A percentile compares a stretch with the other conserved stretches of the same genome.
Evolutionary conservation across 2,113 vertebrate species (phyloP).

Genomic region (Sander lucioperca): DNA sequence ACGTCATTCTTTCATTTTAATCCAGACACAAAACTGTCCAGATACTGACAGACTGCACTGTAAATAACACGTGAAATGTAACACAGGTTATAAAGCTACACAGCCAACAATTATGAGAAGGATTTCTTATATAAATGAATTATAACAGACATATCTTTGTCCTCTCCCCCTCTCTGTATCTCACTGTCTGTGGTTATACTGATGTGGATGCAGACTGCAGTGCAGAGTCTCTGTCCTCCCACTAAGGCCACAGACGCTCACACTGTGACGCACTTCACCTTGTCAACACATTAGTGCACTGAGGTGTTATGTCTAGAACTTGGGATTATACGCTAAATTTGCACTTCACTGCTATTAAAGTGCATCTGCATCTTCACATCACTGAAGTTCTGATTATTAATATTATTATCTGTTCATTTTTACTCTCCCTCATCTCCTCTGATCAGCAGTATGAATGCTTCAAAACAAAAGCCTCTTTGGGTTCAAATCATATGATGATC

Average conservation of each 20-base stretch:
- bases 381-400: neutral
- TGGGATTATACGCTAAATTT: neutral
- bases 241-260: neutral
- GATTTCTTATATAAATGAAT: neutral
- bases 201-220: conserved; percentile 25
- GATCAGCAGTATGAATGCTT: neutral
- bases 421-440: neutral
- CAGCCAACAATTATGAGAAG: neutral
- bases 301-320: neutral
- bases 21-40: neutral
- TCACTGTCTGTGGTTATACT: neutral
- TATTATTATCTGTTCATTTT: too few species aligned
- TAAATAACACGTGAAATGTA: neutral
- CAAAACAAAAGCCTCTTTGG: neutral
- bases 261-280: conserved; percentile 35
- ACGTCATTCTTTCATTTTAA: neutral
- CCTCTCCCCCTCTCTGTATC: neutral
- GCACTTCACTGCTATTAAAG: neutral
- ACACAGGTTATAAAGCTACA: neutral
- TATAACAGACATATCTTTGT: neutral
- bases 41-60: neutral
- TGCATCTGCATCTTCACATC: neutral
- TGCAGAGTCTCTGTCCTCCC: conserved; percentile 36
- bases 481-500: neutral
- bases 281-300: neutral